These are phyloP conservation scores for Drosophila prosaltans DNA, from an alignment of 1,140 invertebrate genomes.

Conservation along the genomic window DNA sequence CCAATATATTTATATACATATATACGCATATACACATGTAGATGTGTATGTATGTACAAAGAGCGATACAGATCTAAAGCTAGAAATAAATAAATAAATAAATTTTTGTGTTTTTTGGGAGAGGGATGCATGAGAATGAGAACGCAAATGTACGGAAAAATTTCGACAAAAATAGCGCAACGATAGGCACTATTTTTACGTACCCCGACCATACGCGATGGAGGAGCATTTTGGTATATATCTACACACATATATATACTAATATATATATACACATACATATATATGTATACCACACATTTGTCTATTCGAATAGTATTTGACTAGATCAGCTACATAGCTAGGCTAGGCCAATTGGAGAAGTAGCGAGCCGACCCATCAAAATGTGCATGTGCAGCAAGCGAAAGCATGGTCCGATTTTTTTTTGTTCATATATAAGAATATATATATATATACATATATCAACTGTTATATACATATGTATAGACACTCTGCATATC, in stretches of 20 bases:
- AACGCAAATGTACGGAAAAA: constrained; percentile 74
- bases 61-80: constrained; percentile 38
- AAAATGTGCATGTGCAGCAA: constrained; percentile 11
- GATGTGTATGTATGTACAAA: constrained; percentile 22
- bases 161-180: constrained; percentile 75
- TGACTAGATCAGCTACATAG: constrained; percentile 15
- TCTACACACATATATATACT: constrained; percentile 27
- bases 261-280: background rate
- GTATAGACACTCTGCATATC: background rate
- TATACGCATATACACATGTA: constrained; percentile 24
- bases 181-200: constrained; percentile 76
- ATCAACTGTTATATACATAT: background rate
- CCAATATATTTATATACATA: constrained; percentile 34
- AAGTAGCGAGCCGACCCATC: background rate
- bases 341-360: background rate
- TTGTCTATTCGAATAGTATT: constrained; percentile 30
- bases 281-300: constrained; percentile 8
- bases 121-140: constrained; percentile 59
- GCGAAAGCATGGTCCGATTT: background rate
- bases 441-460: too few species aligned
- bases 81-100: constrained; percentile 71
- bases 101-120: constrained; percentile 50
- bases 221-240: constrained; percentile 52
- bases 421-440: background rate
- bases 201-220: constrained; percentile 57